Percentiles rank a stretch among this genome's conserved stretches.
Conservation (phyloP, 2,797 vertebrate genomes). For the Urocyon cinereoargenteus region DNA sequence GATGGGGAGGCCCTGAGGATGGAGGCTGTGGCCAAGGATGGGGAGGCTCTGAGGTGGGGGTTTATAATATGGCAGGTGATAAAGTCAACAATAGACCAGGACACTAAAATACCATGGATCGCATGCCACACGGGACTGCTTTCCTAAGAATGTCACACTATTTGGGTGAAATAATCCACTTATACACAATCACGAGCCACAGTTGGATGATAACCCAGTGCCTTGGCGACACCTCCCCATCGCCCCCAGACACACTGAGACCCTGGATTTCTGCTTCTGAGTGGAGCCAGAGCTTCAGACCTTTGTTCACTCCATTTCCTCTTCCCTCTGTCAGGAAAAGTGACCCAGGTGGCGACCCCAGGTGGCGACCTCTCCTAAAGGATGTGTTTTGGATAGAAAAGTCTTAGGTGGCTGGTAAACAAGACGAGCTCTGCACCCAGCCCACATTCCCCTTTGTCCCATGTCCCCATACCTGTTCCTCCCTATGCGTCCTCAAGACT, state of each 20-base stretch:
- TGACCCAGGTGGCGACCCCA: neutral
- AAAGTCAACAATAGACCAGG: neutral
- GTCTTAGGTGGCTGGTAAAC: neutral
- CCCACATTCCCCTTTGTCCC: neutral
- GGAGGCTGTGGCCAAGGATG: neutral
- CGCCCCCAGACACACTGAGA: neutral
- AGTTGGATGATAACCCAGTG: neutral
- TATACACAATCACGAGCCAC: neutral
- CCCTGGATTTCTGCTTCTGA: no score
- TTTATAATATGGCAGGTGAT: neutral
- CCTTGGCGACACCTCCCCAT: no score
- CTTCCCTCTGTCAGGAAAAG: neutral
- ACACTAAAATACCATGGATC: neutral
- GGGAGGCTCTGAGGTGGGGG: neutral
- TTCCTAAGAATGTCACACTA: neutral
- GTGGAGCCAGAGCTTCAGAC: neutral
- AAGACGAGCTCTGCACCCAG: neutral
- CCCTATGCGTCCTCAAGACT: neutral
- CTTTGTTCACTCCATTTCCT: neutral
- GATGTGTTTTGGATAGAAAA: neutral
- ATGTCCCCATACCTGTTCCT: neutral
- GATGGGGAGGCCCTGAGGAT: neutral
- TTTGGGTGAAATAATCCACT: neutral
- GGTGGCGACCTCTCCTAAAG: neutral
- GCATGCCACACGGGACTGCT: neutral